Base-by-base conservation (phyloP, 92 coral and sea anemone species). In the Heteractis magnifica region DNA sequence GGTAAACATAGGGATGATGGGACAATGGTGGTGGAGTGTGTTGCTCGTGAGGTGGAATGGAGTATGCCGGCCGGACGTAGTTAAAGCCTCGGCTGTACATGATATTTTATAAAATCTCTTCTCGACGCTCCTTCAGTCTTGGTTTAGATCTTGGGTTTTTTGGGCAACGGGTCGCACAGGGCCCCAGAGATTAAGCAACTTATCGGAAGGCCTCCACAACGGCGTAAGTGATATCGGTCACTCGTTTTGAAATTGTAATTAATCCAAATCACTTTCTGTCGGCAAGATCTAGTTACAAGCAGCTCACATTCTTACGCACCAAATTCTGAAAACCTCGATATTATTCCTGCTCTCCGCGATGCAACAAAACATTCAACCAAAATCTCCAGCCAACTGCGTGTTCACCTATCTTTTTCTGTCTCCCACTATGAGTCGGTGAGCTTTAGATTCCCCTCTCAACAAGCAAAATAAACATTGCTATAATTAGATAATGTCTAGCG, bases 401-500 rank as follows among this genome's bases (percentile, higher is more conserved):
- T 26, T 50, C 41, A 62, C 18, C 52, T 49, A 10, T 15, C 23
- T 51, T 72, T 49, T 59, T 62, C 76, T 88, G 77, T 65, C 79
- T 58, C 84, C 78, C 72, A 65, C 74, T 71, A 80, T 20, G 81
- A 65, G 87, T 79, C 85, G 86, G 90, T 87, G 85, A 20, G 77
- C 80, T 86, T 74, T 87, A 64, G 87, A 74, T 88, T 89, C 91
- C 78, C 77, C 75, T 34, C 78, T 88, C 90, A 88, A 90, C 94
- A 88, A 91, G 88, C 86, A 91, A 94, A 94, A 89, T 89, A 94
- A 93, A 94, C 95, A 94, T 56, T 53, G 71, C 88, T 87, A 88
- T 94, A 94, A 94, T 94, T 92, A 88, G 98, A 94, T 89, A 85
- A 92, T 88, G 86, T 85, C 87, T 82, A 93, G 90, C 87, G 91